phyloP scores from a whole-genome alignment of 1,140 invertebrate genomes.

The Diabrotica undecimpunctata region DNA sequence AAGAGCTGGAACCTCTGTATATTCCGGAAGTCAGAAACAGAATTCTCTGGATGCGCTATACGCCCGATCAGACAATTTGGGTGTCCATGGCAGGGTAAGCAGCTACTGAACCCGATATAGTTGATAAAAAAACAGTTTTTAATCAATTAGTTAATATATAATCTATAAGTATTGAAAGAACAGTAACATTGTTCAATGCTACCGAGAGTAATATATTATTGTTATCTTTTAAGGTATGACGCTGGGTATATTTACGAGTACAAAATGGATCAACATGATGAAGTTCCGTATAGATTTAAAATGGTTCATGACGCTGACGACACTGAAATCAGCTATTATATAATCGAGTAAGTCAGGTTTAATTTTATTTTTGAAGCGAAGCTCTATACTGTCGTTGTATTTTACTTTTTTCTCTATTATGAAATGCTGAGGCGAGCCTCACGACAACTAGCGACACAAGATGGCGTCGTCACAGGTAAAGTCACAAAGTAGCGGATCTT shows the following conservation, averaged over 20 bases:
- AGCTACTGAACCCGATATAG: neutral
- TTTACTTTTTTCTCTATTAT: too few species aligned
- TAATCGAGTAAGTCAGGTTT: slow-evolving; percentile 50
- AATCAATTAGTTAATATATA: too few species aligned
- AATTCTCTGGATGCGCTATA: slow-evolving; percentile 53
- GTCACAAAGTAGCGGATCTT: too few species aligned
- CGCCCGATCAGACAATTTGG: slow-evolving; percentile 51
- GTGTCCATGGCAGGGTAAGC: slow-evolving; percentile 55
- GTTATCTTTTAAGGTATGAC: slow-evolving; percentile 53
- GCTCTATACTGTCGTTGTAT: too few species aligned
- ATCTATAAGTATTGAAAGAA: too few species aligned
- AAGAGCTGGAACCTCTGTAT: slow-evolving; percentile 54
- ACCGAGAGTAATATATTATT: too few species aligned
- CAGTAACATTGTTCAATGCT: too few species aligned
- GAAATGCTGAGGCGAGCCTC: too few species aligned
- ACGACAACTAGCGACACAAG: too few species aligned
- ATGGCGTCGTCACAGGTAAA: too few species aligned
- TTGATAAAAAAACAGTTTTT: too few species aligned
- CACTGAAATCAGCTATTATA: slow-evolving; percentile 54
- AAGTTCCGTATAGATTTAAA: slow-evolving; percentile 46
- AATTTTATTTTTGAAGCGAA: too few species aligned
- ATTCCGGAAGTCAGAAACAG: slow-evolving; percentile 55
- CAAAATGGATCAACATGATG: slow-evolving; percentile 43
- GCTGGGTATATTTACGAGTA: slow-evolving; percentile 73
- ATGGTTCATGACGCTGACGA: slow-evolving; percentile 53